A percentile compares a stretch with the other conserved stretches of the same genome.
phyloP scores from a whole-genome alignment of 2,888 invertebrate species.

The Clitarchus hookeri region DNA sequence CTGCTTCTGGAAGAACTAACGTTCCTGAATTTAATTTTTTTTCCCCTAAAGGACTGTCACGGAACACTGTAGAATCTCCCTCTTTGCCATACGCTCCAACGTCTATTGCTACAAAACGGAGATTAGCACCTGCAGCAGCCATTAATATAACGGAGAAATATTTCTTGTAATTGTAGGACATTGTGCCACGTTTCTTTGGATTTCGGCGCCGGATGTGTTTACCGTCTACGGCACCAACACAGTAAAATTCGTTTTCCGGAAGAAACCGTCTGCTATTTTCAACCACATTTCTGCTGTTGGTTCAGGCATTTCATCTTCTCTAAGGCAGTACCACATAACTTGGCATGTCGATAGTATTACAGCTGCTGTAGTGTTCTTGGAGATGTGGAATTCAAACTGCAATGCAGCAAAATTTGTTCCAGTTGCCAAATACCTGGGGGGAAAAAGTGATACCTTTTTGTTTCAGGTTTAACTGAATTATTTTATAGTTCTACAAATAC shows the following conservation, averaged over 20 bases:
- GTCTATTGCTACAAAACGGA: no score
- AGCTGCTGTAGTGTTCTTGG: background rate
- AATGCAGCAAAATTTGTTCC: conserved; percentile 6
- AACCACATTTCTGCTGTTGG: background rate
- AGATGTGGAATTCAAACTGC: no score
- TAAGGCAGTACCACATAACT: background rate
- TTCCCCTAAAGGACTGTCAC: conserved; percentile 18
- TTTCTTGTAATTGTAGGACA: background rate
- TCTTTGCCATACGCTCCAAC: no score
- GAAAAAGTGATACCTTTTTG: background rate
- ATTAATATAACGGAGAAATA: background rate
- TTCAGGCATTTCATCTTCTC: conserved; percentile 3
- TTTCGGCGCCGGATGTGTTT: background rate
- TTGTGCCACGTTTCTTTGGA: background rate
- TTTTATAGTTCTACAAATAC: no score
- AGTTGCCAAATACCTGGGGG: background rate
- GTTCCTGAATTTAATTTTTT: conserved; percentile 12
- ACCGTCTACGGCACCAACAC: background rate
- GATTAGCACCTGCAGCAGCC: no score
- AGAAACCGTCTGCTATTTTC: background rate
- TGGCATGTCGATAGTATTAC: background rate
- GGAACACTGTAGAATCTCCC: no score
- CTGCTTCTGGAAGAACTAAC: background rate
- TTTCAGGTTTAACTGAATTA: no score
- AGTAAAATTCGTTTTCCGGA: background rate